Percentiles rank a stretch among this genome's conserved stretches.
Evolutionary conservation across 2,113 vertebrate species (phyloP).

Genomic region (Sula dactylatra): DNA sequence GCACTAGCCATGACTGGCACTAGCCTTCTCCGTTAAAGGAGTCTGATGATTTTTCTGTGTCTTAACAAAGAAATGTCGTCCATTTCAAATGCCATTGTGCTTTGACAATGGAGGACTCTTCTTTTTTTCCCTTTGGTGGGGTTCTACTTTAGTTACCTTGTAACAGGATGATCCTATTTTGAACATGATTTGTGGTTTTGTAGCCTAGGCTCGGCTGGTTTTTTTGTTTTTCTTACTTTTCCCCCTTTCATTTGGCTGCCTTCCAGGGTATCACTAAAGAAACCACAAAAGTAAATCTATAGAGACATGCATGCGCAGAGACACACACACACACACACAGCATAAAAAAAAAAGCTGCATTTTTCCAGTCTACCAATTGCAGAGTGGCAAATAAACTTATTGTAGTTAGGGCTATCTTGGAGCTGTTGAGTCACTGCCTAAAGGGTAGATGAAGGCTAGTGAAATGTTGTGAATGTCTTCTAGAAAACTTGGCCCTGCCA

Average conservation of each 20-base stretch:
- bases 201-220: neutral
- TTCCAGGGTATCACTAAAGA: neutral
- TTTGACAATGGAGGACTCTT: neutral
- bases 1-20: neutral
- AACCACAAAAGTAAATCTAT: neutral
- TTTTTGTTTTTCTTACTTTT: neutral
- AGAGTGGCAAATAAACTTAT: neutral
- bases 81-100: neutral
- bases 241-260: neutral
- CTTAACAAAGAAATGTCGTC: neutral
- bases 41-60: neutral
- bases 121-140: neutral
- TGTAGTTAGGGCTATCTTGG: neutral
- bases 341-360: neutral
- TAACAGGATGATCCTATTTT: neutral
- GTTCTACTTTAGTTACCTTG: neutral
- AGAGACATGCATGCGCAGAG: fast-evolving
- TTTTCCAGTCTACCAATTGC: neutral
- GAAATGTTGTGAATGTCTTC: neutral
- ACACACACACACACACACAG: neutral
- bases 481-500: neutral
- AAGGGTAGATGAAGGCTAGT: neutral
- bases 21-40: neutral
- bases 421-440: neutral
- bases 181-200: neutral